Evolutionary conservation across 2,888 invertebrate species (phyloP).

Genomic region (Acanthosepion lycidas): DNA sequence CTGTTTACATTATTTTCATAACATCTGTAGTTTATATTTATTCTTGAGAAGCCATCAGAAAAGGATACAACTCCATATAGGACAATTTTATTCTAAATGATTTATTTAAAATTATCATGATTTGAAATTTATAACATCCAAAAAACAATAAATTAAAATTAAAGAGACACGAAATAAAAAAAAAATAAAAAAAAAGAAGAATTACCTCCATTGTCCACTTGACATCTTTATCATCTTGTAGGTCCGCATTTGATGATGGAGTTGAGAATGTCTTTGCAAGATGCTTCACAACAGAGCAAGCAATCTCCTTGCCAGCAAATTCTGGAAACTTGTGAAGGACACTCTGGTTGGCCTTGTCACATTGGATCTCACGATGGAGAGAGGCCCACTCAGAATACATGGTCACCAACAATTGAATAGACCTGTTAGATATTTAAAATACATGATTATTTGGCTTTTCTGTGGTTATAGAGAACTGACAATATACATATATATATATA

Average conservation of each 20-base stretch:
- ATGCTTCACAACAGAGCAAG: slow-evolving; percentile 85
- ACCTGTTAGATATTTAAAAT: background rate
- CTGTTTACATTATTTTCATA: no score
- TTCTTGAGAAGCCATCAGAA: no score
- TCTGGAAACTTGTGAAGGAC: slow-evolving; percentile 86
- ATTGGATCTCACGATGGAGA: slow-evolving; percentile 73
- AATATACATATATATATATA: no score
- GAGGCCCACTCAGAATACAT: slow-evolving; percentile 77
- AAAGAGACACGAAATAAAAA: background rate
- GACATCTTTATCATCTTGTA: slow-evolving; percentile 85
- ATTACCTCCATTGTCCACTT: slow-evolving; percentile 84
- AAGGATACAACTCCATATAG: no score
- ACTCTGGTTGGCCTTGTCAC: slow-evolving; percentile 73
- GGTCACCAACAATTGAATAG: background rate
- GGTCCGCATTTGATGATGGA: slow-evolving; percentile 81
- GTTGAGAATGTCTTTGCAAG: slow-evolving; percentile 82
- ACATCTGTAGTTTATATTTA: no score
- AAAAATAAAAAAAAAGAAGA: slow-evolving; percentile 43
- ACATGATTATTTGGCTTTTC: no score
- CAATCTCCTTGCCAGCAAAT: slow-evolving; percentile 86
- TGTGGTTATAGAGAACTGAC: no score
- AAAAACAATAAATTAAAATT: background rate
- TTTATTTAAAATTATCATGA: no score
- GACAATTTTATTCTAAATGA: no score
- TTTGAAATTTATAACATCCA: no score